These are phyloP conservation scores for Colius striatus DNA, from an alignment of 2,113 vertebrate genomes.

Conservation along the genomic window DNA sequence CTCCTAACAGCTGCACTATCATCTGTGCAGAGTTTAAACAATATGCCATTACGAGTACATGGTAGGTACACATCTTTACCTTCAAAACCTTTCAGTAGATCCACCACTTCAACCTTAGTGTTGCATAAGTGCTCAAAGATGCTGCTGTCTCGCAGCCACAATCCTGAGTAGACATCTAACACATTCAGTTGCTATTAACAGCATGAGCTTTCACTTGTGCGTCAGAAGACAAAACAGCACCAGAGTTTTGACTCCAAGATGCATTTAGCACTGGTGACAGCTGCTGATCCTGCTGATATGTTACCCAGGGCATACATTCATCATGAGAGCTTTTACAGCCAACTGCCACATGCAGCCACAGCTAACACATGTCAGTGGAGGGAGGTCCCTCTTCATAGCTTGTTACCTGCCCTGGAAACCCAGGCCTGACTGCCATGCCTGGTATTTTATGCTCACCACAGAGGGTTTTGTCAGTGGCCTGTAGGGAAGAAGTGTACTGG, in stretches of 20 bases:
- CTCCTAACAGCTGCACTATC: neutral
- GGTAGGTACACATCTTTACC: neutral
- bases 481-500: neutral
- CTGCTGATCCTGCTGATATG: neutral
- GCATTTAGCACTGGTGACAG: neutral
- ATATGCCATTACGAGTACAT: neutral
- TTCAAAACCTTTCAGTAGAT: neutral
- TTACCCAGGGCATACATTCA: neutral
- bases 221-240: neutral
- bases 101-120: neutral
- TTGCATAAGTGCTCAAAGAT: neutral
- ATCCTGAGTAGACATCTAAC: neutral
- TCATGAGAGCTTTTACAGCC: neutral
- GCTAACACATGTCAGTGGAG: neutral
- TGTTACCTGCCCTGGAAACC: neutral
- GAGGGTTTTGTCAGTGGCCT: accelerated
- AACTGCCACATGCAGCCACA: neutral
- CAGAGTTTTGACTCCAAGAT: neutral
- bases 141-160: neutral
- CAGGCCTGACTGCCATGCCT: neutral
- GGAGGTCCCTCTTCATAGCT: neutral
- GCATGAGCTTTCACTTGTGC: neutral
- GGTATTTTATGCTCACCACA: neutral
- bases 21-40: neutral
- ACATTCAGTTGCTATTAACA: neutral